Base-by-base conservation (phyloP, 1,140 invertebrate genomes). In the Drosophila jambulina region DNA sequence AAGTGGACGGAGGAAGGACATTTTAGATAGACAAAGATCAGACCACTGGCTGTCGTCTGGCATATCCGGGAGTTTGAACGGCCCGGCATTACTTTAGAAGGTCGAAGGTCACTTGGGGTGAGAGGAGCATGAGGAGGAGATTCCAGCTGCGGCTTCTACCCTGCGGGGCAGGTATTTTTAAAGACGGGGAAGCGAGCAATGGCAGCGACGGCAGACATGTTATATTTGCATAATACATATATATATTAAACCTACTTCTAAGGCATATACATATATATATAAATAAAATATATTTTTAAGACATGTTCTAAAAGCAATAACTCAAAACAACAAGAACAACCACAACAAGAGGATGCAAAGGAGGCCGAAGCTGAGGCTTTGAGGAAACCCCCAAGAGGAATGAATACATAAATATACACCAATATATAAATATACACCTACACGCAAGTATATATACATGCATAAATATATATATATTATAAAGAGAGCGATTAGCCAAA, bases 231-330 rank as follows among this genome's bases (percentile, higher is more conserved):
- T 76, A 82, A 80, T 69, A 86, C 61, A 83, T 64, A 75, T 78
- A 75, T 51, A 69, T 64, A 83, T 61, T 72, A 71, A 60, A 83
- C 64, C 51, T 77, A 78, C 57, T 56, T 82, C 45, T 82, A 85
- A 80, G 83, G 80, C 65, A 74, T 74, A 81, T 61, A 75, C 36
- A 75, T 59, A 80, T 61, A 74, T 78, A 70, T 74, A 87, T 88
- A 82, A 88, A 85, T 82, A 72, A 88, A 88, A 91, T 91, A 90
- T 90, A 90, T 90, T 90, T 90, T 90, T 91, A 90, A 90, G 86
- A 90, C 74, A 90, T 78, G 81, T 90, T 88, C 85, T 90, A 88
- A 88, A 88, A 88, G 85, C 85, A 88, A 88, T 88, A 88, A 88
- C 90, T 84, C 65, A 84, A 84, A 88, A 88, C 77, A 87, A 87